These are phyloP conservation scores for Alectura lathami DNA, from an alignment of 2,113 vertebrate genomes.

Conservation along the genomic window DNA sequence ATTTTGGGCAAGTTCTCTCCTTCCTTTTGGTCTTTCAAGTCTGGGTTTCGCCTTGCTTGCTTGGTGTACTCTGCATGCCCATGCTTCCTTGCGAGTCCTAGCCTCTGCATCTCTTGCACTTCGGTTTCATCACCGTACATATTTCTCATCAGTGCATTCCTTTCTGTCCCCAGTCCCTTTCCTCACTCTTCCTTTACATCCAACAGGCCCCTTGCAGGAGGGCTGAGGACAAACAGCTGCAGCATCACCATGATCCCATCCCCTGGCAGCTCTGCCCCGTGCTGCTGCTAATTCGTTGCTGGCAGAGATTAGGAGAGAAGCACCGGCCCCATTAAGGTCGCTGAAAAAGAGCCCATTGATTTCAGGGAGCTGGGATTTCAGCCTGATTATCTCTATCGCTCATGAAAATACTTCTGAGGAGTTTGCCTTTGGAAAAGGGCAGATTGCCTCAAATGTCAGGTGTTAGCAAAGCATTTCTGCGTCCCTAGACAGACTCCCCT, in stretches of 20 bases:
- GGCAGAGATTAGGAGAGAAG: fast-evolving
- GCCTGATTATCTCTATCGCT: background rate
- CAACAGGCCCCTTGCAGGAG: background rate
- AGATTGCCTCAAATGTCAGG: constrained; percentile 47
- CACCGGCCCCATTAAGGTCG: fast-evolving
- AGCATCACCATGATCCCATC: fast-evolving
- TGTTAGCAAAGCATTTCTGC: constrained; percentile 37
- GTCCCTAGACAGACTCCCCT: background rate
- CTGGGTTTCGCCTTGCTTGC: background rate
- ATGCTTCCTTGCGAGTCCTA: background rate
- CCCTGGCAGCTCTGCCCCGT: background rate
- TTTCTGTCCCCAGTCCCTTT: no score
- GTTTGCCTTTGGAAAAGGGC: background rate
- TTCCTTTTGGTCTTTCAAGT: background rate
- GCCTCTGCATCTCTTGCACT: background rate
- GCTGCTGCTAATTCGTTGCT: fast-evolving
- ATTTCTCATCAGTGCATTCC: background rate
- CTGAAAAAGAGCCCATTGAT: background rate
- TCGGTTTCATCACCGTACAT: no score
- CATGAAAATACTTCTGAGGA: background rate
- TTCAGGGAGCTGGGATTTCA: background rate
- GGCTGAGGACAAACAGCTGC: fast-evolving
- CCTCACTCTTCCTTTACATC: background rate
- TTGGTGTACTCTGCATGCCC: background rate
- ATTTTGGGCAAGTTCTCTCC: background rate